These are phyloP conservation scores for Piprites chloris DNA, from an alignment of 2,113 vertebrate genomes.

Conservation along the genomic window DNA sequence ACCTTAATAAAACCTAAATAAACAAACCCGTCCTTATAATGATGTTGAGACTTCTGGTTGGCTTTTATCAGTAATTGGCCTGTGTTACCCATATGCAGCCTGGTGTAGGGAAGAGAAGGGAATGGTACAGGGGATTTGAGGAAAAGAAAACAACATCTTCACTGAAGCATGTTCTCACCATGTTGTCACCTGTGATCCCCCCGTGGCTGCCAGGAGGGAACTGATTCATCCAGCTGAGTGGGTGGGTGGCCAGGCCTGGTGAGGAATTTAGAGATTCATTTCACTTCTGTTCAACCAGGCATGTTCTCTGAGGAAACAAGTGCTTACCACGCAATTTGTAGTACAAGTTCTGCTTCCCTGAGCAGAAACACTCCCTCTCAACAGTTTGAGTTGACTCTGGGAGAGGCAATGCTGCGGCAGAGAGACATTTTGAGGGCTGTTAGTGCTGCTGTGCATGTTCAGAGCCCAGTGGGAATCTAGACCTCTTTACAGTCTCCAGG, in stretches of 20 bases:
- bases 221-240: background rate
- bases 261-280: background rate
- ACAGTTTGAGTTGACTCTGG: background rate
- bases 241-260: background rate
- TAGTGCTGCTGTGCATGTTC: background rate
- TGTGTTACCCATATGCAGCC: background rate
- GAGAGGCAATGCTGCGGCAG: background rate
- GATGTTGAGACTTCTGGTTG: background rate
- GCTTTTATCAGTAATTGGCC: background rate
- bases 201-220: background rate
- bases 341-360: background rate
- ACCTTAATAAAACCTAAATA: background rate
- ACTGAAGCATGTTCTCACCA: background rate
- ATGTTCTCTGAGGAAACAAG: background rate
- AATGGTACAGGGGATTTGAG: background rate
- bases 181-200: background rate
- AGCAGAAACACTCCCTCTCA: conserved; percentile 16
- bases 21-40: background rate
- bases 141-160: background rate
- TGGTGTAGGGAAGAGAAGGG: background rate
- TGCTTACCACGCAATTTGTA: background rate
- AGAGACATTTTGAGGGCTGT: background rate
- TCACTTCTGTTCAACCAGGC: background rate
- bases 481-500: background rate
- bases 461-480: background rate